Conservation (phyloP, 2,113 vertebrate genomes). For the Tupaia tana region DNA sequence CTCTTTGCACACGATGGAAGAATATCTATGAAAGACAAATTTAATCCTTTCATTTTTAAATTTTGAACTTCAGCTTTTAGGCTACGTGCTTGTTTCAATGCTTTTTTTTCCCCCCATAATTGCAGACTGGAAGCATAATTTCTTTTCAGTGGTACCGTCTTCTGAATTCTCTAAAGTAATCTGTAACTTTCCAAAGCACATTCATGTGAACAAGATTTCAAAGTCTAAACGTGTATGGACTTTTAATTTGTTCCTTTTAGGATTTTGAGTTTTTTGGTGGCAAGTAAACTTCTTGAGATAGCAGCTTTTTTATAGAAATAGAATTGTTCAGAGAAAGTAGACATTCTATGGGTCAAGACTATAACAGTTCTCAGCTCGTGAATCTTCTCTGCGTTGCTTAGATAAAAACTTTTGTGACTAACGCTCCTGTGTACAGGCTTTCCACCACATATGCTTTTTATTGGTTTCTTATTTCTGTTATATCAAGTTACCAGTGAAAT, state of each 20-base stretch:
- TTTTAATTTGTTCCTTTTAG: neutral
- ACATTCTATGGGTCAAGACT: neutral
- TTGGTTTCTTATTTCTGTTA: neutral
- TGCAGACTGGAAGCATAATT: constrained; percentile 25
- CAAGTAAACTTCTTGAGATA: constrained; percentile 41
- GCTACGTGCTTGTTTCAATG: constrained; percentile 26
- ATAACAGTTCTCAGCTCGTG: neutral
- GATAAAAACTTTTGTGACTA: neutral
- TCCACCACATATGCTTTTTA: neutral
- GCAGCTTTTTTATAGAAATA: constrained; percentile 23
- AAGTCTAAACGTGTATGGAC: neutral
- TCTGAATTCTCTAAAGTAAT: constrained; percentile 33
- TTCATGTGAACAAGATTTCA: neutral
- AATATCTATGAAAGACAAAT: constrained; percentile 31
- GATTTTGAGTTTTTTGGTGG: constrained; percentile 49
- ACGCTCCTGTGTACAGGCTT: neutral
- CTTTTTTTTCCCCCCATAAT: constrained; percentile 12
- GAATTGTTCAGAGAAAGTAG: neutral
- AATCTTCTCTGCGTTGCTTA: neutral
- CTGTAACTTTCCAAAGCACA: neutral
- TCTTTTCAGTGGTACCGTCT: neutral
- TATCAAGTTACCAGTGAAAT: neutral
- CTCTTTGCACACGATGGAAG: constrained; percentile 6
- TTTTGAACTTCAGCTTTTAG: constrained; percentile 57
- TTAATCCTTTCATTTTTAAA: constrained; percentile 53